Evolutionary conservation across 2,113 vertebrate genomes (phyloP).

Genomic region (Trichomycterus rosablanca): DNA sequence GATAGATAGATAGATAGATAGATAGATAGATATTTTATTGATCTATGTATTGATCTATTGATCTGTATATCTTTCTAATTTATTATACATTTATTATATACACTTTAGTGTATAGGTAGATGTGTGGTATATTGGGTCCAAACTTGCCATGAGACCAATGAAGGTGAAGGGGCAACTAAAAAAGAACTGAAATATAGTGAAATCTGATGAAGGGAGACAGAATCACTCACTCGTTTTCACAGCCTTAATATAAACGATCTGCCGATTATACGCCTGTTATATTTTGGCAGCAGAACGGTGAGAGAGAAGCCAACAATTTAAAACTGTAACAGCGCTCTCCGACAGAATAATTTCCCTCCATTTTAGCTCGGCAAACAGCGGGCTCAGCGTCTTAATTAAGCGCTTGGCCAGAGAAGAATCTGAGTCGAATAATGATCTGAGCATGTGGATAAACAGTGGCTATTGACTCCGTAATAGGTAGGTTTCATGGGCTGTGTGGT

Average conservation of each 20-base stretch:
- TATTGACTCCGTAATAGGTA: conserved; percentile 54
- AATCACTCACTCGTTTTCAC: background rate
- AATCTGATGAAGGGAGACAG: no score
- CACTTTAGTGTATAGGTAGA: no score
- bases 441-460: conserved; percentile 48
- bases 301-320: conserved; percentile 29
- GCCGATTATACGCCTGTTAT: conserved; percentile 32
- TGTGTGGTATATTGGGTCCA: no score
- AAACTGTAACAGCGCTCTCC: conserved; percentile 42
- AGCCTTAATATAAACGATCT: conserved; percentile 19
- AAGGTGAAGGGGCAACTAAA: no score
- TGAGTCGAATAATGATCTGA: conserved; percentile 46
- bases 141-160: no score
- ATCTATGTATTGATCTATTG: no score
- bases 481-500: conserved; percentile 52
- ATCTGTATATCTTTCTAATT: no score
- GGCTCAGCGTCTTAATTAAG: conserved; percentile 51
- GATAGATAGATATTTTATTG: no score
- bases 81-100: no score
- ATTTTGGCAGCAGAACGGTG: conserved; percentile 41
- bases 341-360: conserved; percentile 47
- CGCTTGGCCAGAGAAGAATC: conserved; percentile 48
- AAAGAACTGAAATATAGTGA: no score
- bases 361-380: conserved; percentile 37
- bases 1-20: no score